Conservation (phyloP, 1,140 invertebrate species). For the Lucilia cuprina region DNA sequence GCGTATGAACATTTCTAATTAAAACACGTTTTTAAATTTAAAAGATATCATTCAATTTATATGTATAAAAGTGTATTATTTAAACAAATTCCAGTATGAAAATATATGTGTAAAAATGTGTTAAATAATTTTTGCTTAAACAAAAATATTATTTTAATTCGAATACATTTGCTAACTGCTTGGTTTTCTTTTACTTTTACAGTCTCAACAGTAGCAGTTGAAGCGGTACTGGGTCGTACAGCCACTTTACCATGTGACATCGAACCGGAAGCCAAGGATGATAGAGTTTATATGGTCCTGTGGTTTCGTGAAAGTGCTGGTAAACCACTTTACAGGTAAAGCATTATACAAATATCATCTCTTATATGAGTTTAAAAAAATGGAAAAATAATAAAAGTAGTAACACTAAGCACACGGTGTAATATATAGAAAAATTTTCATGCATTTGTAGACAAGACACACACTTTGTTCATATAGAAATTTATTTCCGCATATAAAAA, state of each 20-base stretch:
- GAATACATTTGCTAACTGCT: slow-evolving; percentile 9
- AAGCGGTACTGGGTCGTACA: slow-evolving; percentile 79
- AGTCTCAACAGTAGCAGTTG: slow-evolving; percentile 77
- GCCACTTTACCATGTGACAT: slow-evolving; percentile 86
- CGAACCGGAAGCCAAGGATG: slow-evolving; percentile 74
- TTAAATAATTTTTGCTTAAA: not conserved
- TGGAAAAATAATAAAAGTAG: not conserved
- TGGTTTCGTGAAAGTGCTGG: slow-evolving; percentile 86
- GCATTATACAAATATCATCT: slow-evolving; percentile 28
- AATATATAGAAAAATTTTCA: slow-evolving; percentile 8
- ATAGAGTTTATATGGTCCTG: slow-evolving; percentile 87
- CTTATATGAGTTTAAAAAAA: not conserved
- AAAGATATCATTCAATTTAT: not conserved
- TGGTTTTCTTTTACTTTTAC: slow-evolving; percentile 55
- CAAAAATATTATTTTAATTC: slow-evolving; percentile 30
- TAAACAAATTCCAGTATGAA: no score
- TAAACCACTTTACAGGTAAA: slow-evolving; percentile 88
- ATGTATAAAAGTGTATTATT: not conserved
- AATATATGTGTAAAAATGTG: not conserved
- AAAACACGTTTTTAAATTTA: slow-evolving; percentile 20
- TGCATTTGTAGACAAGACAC: slow-evolving; percentile 4
- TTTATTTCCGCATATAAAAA: slow-evolving; percentile 30
- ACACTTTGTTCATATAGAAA: slow-evolving; percentile 19
- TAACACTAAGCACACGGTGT: not conserved
- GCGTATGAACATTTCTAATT: slow-evolving; percentile 24